A percentile compares a stretch with the other conserved stretches of the same genome.
phyloP scores from a whole-genome alignment of 2,797 vertebrate genomes.

The Peromyscus melanophrys region DNA sequence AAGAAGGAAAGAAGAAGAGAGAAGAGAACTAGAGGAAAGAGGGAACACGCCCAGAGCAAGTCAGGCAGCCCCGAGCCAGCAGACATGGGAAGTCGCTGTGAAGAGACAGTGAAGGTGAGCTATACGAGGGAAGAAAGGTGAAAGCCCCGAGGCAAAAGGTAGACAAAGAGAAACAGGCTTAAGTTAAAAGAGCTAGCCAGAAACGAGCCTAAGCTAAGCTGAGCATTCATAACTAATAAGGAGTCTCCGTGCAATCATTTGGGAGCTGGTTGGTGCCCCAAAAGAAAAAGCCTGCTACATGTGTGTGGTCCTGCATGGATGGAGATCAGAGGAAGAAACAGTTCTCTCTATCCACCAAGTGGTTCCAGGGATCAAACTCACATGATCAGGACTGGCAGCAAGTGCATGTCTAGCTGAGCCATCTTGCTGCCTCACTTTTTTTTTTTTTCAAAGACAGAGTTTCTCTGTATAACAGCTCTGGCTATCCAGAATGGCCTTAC shows the following conservation, averaged over 20 bases:
- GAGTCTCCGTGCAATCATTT: not conserved
- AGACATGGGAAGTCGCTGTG: not conserved
- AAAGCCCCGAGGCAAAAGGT: not conserved
- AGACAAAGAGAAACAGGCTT: not conserved
- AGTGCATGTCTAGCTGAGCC: no score
- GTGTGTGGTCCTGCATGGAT: not conserved
- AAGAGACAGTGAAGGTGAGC: not conserved
- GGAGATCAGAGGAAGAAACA: no score
- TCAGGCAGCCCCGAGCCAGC: not conserved
- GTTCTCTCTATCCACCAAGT: not conserved
- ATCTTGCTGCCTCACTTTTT: not conserved
- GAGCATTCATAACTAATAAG: not conserved
- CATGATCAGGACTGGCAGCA: not conserved
- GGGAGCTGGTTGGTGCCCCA: not conserved
- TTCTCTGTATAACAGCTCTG: not conserved
- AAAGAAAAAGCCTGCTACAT: not conserved
- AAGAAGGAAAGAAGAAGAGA: not conserved
- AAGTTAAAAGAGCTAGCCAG: not conserved
- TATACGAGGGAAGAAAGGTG: not conserved
- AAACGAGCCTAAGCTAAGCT: not conserved
- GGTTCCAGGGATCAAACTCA: not conserved
- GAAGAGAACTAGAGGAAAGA: not conserved
- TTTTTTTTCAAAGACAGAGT: not conserved
- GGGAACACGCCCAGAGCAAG: not conserved
- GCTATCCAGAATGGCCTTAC: not conserved